phyloP scores from a whole-genome alignment of 2,888 invertebrate species.

The Andrena bicolor region DNA sequence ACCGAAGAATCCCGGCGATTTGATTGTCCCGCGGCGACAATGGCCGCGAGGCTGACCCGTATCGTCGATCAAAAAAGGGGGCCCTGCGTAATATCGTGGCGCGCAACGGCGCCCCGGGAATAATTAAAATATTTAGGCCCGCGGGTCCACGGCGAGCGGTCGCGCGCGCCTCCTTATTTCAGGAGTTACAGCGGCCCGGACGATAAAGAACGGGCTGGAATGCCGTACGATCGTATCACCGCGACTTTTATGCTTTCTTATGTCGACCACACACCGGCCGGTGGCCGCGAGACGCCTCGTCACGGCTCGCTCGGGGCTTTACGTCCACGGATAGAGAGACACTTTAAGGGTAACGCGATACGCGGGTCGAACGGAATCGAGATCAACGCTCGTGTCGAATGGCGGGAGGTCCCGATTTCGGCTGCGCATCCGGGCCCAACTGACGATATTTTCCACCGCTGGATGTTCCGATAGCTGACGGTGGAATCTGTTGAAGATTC shows the following conservation, averaged over 20 bases:
- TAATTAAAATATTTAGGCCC: constrained; percentile 75
- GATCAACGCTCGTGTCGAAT: constrained; percentile 51
- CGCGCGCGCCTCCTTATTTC: constrained; percentile 35
- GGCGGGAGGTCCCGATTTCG: constrained; percentile 40
- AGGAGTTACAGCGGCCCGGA: constrained; percentile 53
- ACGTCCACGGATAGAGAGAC: constrained; percentile 64
- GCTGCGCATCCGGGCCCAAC: constrained; percentile 18
- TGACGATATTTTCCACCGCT: background rate
- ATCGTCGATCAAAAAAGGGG: constrained; percentile 47
- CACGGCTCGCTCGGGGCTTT: constrained; percentile 37
- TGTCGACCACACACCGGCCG: constrained; percentile 69
- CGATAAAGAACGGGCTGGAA: constrained; percentile 78
- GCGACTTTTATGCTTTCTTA: constrained; percentile 79
- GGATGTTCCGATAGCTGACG: background rate
- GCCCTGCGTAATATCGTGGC: constrained; percentile 52
- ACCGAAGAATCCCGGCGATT: constrained; percentile 59
- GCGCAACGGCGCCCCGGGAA: constrained; percentile 54
- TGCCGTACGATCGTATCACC: constrained; percentile 76
- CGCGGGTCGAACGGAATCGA: constrained; percentile 52
- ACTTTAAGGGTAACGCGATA: constrained; percentile 70
- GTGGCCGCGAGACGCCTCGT: constrained; percentile 47
- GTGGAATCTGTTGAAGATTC: constrained; percentile 3
- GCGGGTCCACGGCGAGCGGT: constrained; percentile 3
- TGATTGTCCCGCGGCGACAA: constrained; percentile 64
- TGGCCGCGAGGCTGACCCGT: constrained; percentile 27